Base-by-base conservation (phyloP, 2,113 vertebrate genomes). In the Thamnophis sirtalis region DNA sequence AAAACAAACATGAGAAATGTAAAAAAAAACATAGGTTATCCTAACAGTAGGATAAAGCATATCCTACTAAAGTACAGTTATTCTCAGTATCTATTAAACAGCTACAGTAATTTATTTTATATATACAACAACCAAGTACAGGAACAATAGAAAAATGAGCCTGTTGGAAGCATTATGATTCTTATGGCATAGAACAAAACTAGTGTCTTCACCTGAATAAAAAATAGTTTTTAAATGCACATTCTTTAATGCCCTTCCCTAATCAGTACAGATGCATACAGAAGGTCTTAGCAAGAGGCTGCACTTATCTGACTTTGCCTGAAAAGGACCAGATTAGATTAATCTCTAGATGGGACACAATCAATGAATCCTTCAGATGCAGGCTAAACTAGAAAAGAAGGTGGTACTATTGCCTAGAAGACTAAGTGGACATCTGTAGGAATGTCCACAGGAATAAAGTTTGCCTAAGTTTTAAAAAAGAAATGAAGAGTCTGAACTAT, bases 1-100 rank as follows among this genome's bases (percentile, higher is more conserved):
- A 93, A 97, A 97, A 97, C 91, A 97, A 97, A 97, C 96, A 95
- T 94, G 96, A 95, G 94, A 97, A 97, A 96, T 38, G 73, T 84
- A 96, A 96, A 95, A 95, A 95, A 95, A 94, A 43, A 43, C 43
- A 43, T 43, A 43, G n/a, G n/a, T 43, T 3, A 43, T 43, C 1
- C 43, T 43, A 43, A 43, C 43, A 43, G 43, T 43, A 43, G 43
- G 43, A 96, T 91, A 88, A 94, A 96, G 96, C 95, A 92, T 93
- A 94, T 96, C 95, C 95, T 91, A 96, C 94, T 96, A 97, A 97
- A 97, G 91, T 95, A 97, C 95, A 93, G 95, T 96, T 94, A 90
- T 93, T 91, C 94, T 95, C 91, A 96, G 91, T 95, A 94, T 96
- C 96, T 95, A 11, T 96, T 96, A 97, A 96, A 96, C 95, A 97